A percentile compares a stretch with the other conserved stretches of the same genome.
Evolutionary conservation across 2,113 vertebrate genomes (phyloP).

Genomic region (Cryptotis parvus): DNA sequence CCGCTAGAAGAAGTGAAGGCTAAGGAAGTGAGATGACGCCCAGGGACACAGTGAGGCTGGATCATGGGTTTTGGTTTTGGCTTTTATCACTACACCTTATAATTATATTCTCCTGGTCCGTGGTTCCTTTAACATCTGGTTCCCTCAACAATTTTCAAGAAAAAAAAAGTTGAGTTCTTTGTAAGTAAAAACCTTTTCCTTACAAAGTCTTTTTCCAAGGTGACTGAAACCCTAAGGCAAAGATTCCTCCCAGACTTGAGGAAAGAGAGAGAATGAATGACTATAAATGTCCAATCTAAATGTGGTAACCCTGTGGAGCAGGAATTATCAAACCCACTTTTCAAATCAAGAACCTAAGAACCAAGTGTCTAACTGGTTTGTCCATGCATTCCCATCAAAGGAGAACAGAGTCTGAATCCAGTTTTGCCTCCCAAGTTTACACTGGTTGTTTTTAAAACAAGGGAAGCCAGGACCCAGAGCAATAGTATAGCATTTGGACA

Average conservation of each 20-base stretch:
- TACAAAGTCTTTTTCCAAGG: no score
- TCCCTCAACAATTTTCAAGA: not conserved
- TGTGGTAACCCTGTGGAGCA: accelerated
- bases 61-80: no score
- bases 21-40: not conserved
- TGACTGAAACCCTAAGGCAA: not conserved
- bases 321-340: not conserved
- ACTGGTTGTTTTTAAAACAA: not conserved
- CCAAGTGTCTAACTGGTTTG: not conserved
- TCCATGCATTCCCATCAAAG: not conserved
- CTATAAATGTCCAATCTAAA: not conserved
- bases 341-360: not conserved
- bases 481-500: no score
- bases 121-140: not conserved
- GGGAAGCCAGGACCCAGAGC: no score
- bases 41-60: not conserved
- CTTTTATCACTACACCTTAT: not conserved
- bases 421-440: not conserved
- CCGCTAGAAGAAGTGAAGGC: not conserved
- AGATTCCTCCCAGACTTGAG: not conserved
- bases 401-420: not conserved
- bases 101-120: not conserved
- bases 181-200: not conserved
- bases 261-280: not conserved
- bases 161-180: not conserved